Percentiles rank a stretch among this genome's conserved stretches.
phyloP scores from a whole-genome alignment of 2,113 vertebrate genomes.

The Tetrao urogallus region DNA sequence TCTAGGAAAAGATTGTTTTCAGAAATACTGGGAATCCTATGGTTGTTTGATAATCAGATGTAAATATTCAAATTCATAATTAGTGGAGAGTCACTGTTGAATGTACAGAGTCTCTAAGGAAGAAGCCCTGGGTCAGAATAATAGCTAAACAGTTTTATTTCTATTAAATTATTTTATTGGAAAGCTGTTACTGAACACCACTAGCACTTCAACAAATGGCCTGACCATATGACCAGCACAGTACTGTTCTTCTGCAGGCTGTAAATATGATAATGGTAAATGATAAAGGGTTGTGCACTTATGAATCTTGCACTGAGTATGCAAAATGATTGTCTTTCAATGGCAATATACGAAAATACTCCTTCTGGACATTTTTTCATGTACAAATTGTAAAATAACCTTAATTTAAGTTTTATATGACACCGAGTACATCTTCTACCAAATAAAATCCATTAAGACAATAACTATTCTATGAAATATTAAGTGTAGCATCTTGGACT shows the following conservation, averaged over 20 bases:
- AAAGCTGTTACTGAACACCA: neutral
- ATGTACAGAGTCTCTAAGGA: neutral
- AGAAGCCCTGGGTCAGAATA: neutral
- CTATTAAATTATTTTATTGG: neutral
- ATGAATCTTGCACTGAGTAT: neutral
- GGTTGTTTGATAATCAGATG: neutral
- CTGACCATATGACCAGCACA: neutral
- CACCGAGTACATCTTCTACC: neutral
- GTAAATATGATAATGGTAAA: neutral
- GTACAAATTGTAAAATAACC: neutral
- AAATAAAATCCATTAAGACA: neutral
- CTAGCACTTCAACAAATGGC: neutral
- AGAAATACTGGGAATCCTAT: neutral
- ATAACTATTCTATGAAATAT: neutral
- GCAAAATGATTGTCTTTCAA: neutral
- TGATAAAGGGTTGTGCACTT: neutral
- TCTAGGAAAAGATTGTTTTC: neutral
- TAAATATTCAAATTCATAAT: neutral
- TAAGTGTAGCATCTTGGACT: neutral
- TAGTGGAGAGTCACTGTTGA: neutral
- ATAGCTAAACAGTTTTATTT: neutral
- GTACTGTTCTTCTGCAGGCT: neutral
- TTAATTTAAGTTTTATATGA: conserved; percentile 21
- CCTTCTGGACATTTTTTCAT: neutral
- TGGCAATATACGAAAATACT: neutral